These are phyloP conservation scores for Pterocles gutturalis DNA, from an alignment of 2,113 vertebrate species.

Conservation along the genomic window DNA sequence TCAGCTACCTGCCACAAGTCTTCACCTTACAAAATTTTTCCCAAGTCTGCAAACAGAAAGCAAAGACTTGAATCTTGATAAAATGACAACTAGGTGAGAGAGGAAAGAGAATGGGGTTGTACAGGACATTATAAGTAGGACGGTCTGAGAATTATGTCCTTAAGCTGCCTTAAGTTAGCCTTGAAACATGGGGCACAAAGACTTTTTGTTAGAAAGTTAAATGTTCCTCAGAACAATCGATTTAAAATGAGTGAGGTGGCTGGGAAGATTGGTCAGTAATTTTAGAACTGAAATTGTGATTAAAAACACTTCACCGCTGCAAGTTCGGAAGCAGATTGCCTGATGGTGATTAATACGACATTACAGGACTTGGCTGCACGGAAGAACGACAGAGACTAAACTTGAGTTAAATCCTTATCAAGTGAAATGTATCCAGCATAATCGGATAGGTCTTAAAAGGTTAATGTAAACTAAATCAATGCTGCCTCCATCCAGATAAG, in stretches of 20 bases:
- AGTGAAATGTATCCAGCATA: conserved; percentile 50
- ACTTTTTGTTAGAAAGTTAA: background rate
- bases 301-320: conserved; percentile 26
- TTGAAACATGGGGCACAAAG: background rate
- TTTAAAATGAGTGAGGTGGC: background rate
- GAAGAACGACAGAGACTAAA: background rate
- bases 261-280: conserved; percentile 31
- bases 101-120: background rate
- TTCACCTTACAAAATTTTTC: background rate
- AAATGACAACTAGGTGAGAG: background rate
- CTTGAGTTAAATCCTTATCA: conserved; percentile 51
- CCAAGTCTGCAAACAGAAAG: background rate
- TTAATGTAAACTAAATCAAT: conserved; percentile 73
- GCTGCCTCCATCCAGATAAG: conserved; percentile 42
- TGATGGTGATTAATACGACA: conserved; percentile 40
- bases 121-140: background rate
- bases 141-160: background rate
- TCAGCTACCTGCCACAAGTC: background rate
- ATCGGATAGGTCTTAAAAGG: conserved; percentile 68
- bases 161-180: background rate
- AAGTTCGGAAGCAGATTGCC: conserved; percentile 13
- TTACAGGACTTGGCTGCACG: background rate
- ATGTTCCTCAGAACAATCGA: background rate
- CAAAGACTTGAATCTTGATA: background rate
- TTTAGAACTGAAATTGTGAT: conserved; percentile 61